These are phyloP conservation scores for Zygaena filipendulae DNA, from an alignment of 2,888 invertebrate genomes.

Conservation along the genomic window DNA sequence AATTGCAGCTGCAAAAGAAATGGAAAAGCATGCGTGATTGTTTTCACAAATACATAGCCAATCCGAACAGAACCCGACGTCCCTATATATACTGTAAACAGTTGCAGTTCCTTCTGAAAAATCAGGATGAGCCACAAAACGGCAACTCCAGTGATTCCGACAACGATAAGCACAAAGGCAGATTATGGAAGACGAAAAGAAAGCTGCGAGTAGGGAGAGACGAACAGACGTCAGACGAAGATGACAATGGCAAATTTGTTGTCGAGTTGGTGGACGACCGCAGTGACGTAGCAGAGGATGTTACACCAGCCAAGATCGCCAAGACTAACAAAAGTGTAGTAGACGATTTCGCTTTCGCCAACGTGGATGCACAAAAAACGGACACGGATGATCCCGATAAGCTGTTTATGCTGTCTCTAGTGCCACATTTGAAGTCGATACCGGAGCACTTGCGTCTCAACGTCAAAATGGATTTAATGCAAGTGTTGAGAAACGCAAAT, in stretches of 20 bases:
- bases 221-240: conserved; percentile 35
- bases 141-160: conserved; percentile 33
- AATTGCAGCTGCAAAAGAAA: conserved; percentile 56
- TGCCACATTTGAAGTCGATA: conserved; percentile 49
- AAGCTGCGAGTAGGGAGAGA: conserved; percentile 31
- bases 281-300: conserved; percentile 20
- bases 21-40: conserved; percentile 59
- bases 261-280: conserved; percentile 23
- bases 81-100: conserved; percentile 49
- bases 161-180: conserved; percentile 22
- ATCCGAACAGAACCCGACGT: conserved; percentile 38
- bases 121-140: conserved; percentile 20
- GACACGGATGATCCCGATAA: conserved; percentile 46
- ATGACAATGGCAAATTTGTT: conserved; percentile 23
- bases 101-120: conserved; percentile 41
- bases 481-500: conserved; percentile 46
- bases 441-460: conserved; percentile 45
- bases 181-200: conserved; percentile 30
- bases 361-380: conserved; percentile 31
- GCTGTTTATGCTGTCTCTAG: conserved; percentile 47
- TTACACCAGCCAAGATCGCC: conserved; percentile 19
- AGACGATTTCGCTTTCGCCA: conserved; percentile 49
- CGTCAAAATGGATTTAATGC: conserved; percentile 55
- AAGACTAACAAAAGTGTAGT: conserved; percentile 18
- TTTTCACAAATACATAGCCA: conserved; percentile 42